Evolutionary conservation across 2,113 vertebrate genomes (phyloP), one percentile per base, ranked within the genome.

Genomic region (Scomber japonicus): DNA sequence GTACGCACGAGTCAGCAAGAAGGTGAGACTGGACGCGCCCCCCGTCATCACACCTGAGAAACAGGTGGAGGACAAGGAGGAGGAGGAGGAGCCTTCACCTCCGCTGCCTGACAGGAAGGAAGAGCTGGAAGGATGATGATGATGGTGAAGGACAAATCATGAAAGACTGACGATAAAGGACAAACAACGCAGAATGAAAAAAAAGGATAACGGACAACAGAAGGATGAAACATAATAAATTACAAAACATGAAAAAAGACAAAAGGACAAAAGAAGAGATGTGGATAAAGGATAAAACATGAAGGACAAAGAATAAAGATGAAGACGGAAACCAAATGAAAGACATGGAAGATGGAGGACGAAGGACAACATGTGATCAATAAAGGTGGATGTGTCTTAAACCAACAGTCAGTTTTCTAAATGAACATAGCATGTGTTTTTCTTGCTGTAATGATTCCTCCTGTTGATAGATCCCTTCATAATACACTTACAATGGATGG

Each of bases 1-100:
- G 35, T 92, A 89, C 0, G 84, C 88, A 44, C 66, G 0, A 27
- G 16, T 91, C 46, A 88, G 74, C 82, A 91, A 62, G 56, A 91
- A 77, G 24, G 31, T 2, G 51, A 46, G 30, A 15, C 27, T 14
- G 16, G 11, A n/a, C 12, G 15, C 17, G 48, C 54, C 85, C 63
- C 46, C 69, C 10, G 45, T 1, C 11, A 44, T 35, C 14, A 12
- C 46, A 44, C 30, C 64, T 56, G 90, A 87, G 6, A 48, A 2
- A 35, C 35, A 69, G 48, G 16, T 1, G 0, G 16, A 45, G 15
- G 4, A 16, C 2, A 27, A 27, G 4, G 17, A 63, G 65, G 73
- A 70, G 50, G 71, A 27, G 50, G 73, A 90, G 49, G 86, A 78
- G 46, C 1, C 14, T 13, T 50, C 61, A 5, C 89, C 90, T 35